Percentiles rank a stretch among this genome's conserved stretches.
Evolutionary conservation across 2,797 vertebrate species (phyloP).

Genomic region (Poecilia picta): DNA sequence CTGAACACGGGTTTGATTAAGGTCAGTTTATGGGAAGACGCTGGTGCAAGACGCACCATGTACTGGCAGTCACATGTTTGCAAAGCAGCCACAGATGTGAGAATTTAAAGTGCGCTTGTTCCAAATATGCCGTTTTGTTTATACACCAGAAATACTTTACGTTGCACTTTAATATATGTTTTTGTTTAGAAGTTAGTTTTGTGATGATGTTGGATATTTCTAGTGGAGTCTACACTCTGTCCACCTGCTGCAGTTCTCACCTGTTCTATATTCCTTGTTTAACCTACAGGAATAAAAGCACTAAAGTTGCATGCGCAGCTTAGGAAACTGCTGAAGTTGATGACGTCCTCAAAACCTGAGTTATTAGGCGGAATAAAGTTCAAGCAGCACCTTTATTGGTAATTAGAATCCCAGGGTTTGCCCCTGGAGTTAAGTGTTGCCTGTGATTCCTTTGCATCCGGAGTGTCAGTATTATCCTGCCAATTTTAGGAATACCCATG

Average conservation of each 20-base stretch:
- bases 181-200: neutral
- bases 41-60: conserved; percentile 10
- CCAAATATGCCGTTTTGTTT: neutral
- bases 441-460: conserved; percentile 48
- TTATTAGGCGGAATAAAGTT: conserved; percentile 21
- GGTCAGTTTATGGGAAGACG: conserved; percentile 30
- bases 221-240: neutral
- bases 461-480: conserved; percentile 37
- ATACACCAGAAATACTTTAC: neutral
- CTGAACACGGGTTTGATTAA: conserved; percentile 35
- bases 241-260: neutral
- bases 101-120: neutral
- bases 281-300: neutral
- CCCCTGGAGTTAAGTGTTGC: conserved; percentile 50
- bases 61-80: conserved; percentile 27
- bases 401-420: conserved; percentile 56
- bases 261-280: neutral
- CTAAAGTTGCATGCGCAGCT: neutral
- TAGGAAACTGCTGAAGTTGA: neutral
- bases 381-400: conserved; percentile 51
- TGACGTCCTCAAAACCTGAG: neutral
- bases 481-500: conserved; percentile 47
- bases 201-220: neutral
- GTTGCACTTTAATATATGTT: neutral
- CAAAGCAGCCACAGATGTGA: conserved; percentile 49